Evolutionary conservation across 2,888 invertebrate species (phyloP).

Genomic region (Meloe dianella): DNA sequence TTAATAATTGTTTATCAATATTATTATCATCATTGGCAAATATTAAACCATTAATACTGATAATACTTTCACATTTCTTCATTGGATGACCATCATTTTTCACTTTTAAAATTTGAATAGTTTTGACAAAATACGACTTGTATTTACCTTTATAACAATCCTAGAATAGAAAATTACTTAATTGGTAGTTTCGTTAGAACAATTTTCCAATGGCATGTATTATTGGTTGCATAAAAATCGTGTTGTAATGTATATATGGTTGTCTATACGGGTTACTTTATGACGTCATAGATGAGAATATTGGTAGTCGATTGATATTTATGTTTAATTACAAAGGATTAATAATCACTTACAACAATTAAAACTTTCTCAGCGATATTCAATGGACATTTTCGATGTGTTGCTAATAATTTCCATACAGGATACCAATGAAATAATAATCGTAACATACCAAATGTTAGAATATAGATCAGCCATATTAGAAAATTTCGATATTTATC

Average conservation of each 20-base stretch:
- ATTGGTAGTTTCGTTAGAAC: no score
- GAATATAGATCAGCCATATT: constrained; percentile 67
- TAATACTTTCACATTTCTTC: constrained; percentile 19
- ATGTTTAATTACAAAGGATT: no score
- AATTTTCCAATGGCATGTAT: no score
- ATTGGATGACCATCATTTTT: constrained; percentile 61
- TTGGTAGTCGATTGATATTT: no score
- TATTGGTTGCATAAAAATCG: no score
- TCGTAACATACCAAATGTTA: constrained; percentile 78
- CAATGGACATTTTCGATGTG: constrained; percentile 73
- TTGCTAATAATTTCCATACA: constrained; percentile 74
- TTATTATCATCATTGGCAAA: constrained; percentile 15
- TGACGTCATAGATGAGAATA: no score
- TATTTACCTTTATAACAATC: constrained; percentile 78
- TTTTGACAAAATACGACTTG: constrained; percentile 72
- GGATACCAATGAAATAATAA: constrained; percentile 90
- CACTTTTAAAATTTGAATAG: constrained; percentile 61
- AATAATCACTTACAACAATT: constrained; percentile 72
- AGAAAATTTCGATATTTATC: constrained; percentile 59
- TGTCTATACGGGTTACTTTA: no score
- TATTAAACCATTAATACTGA: constrained; percentile 23
- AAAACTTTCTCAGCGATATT: constrained; percentile 79
- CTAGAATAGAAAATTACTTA: constrained; percentile 64
- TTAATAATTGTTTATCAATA: constrained; percentile 23
- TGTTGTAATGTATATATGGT: no score